Evolutionary conservation across 2,888 invertebrate genomes (phyloP).

Genomic region (Pheosia gnoma): DNA sequence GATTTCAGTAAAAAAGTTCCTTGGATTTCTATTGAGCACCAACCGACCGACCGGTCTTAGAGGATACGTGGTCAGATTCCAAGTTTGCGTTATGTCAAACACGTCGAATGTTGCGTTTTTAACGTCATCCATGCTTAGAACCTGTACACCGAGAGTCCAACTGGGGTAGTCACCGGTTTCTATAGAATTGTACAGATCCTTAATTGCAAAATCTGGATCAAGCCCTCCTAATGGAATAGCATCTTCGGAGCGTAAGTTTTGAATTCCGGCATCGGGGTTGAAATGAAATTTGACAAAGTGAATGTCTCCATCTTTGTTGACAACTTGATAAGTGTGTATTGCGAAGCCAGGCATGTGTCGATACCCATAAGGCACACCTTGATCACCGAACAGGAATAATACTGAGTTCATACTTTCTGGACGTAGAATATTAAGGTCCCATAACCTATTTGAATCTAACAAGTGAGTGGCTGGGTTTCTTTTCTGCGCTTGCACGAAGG

Average conservation of each 20-base stretch:
- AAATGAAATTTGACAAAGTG: conserved; percentile 94
- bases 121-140: conserved; percentile 92
- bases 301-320: conserved; percentile 87
- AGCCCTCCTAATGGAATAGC: conserved; percentile 86
- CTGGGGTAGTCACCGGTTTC: conserved; percentile 86
- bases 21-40: conserved; percentile 5
- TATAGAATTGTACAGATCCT: conserved; percentile 94
- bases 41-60: conserved; percentile 7
- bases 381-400: conserved; percentile 91
- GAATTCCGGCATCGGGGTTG: conserved; percentile 93
- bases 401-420: conserved; percentile 93
- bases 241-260: conserved; percentile 86
- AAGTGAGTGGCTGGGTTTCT: conserved; percentile 93
- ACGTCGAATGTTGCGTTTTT: conserved; percentile 90
- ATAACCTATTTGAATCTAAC: conserved; percentile 94
- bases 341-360: conserved; percentile 96
- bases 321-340: conserved; percentile 93
- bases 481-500: conserved; percentile 96
- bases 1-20: conserved; percentile 5
- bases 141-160: conserved; percentile 91
- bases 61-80: background rate
- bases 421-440: conserved; percentile 94
- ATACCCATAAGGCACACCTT: conserved; percentile 94
- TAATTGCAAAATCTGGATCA: conserved; percentile 94
- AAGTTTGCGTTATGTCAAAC: conserved; percentile 84